Evolutionary conservation across 2,113 vertebrate genomes (phyloP), one percentile per base, ranked within the genome.

Genomic region (Ciconia boyciana): DNA sequence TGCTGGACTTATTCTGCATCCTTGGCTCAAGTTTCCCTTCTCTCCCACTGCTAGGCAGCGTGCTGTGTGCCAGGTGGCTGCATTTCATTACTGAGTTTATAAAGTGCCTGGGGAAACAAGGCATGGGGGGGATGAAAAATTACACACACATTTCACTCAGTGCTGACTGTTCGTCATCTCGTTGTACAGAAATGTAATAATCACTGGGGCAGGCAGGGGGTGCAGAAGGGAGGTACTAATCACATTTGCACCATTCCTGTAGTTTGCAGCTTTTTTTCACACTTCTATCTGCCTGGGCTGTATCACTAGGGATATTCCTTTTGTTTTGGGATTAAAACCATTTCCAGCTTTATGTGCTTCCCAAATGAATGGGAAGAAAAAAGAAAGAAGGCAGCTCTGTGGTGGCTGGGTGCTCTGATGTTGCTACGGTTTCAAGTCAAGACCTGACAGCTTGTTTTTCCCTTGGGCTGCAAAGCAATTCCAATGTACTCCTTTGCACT

Each of bases 61-160:
- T 74, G 68, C 64, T 74, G 64, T 19, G 21, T 92, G 92, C 92
- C 92, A 93, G 90, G 79, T 89, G 90, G 86, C 86, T 94, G 89
- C 88, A 68, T 89, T 92, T 89, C 92, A 88, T 94, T 77, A 60
- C 2, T 6, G 77, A 51, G 51, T 75, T 94, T 83, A 90, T 60
- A 26, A 93, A 89, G 75, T 31, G 89, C 82, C 90, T 93, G 69
- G 66, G 75, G 79, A 95, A 93, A 85, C 25, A 69, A 94, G 46
- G n/a, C 66, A 80, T 32, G 61, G 74, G 9, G 39, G 46, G 78
- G 68, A 62, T 86, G 82, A 88, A 69, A 87, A 90, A 94, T 90
- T 43, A 29, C 11, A 1, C 74, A 60, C 41, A 14, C 34, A 11
- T 69, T 88, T 88, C 75, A 39, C 79, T 88, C 79, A 39, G 70